Evolutionary conservation across 2,888 invertebrate species (phyloP).

Genomic region (Lochmaea crataegi): DNA sequence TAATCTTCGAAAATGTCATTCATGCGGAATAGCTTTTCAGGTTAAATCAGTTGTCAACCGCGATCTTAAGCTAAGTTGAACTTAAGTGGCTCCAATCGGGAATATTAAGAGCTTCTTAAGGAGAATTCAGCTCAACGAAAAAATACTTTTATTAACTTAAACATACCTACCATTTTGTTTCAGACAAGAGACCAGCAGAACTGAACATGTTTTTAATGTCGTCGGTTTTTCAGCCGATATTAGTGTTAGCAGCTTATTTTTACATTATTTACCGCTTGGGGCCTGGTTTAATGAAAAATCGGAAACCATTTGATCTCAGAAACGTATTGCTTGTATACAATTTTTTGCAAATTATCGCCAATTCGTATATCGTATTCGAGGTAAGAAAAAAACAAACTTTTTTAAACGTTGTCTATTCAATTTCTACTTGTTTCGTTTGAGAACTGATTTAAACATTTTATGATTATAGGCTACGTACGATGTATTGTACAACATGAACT

Average conservation of each 20-base stretch:
- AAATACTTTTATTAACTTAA: not conserved
- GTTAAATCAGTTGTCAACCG: too few species aligned
- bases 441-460: not conserved
- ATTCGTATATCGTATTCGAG: conserved; percentile 44
- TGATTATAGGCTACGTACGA: conserved; percentile 39
- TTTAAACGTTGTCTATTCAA: too few species aligned
- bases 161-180: conserved; percentile 30
- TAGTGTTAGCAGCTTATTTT: conserved; percentile 44
- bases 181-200: conserved; percentile 49
- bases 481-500: conserved; percentile 31
- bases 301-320: conserved; percentile 50
- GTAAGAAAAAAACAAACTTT: conserved; percentile 46
- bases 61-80: too few species aligned
- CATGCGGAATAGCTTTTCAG: too few species aligned
- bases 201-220: conserved; percentile 44
- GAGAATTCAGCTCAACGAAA: not conserved
- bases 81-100: too few species aligned
- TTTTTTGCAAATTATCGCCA: conserved; percentile 48
- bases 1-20: too few species aligned
- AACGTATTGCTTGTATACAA: conserved; percentile 48
- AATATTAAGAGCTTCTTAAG: too few species aligned
- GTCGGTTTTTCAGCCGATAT: conserved; percentile 43
- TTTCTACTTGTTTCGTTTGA: not conserved
- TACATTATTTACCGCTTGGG: conserved; percentile 48
- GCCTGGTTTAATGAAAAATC: conserved; percentile 52